Evolutionary conservation across 2,797 vertebrate genomes (phyloP).

Genomic region (Apogon hyalosoma): DNA sequence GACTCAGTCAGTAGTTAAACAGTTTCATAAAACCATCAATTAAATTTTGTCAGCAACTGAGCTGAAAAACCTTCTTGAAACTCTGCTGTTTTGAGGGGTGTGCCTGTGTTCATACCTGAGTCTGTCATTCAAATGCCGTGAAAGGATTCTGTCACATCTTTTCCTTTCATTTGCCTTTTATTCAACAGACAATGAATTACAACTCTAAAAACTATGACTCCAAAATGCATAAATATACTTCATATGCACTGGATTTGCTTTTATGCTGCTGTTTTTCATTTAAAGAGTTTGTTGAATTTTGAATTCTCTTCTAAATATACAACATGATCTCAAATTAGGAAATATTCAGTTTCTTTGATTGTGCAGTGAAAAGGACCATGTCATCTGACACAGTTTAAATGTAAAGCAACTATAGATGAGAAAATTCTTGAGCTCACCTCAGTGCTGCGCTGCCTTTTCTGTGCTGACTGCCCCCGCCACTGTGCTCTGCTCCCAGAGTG

Average conservation of each 20-base stretch:
- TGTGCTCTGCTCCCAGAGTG: conserved; percentile 48
- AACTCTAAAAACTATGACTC: neutral
- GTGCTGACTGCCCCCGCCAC: conserved; percentile 19
- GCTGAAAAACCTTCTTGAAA: neutral
- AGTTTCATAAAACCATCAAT: neutral
- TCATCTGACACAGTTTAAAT: neutral
- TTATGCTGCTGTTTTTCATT: neutral
- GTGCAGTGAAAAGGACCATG: neutral
- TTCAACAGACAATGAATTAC: neutral
- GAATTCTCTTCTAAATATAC: neutral
- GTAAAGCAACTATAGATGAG: conserved; percentile 2
- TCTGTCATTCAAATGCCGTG: neutral
- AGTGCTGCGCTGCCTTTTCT: conserved; percentile 34
- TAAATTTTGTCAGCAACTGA: neutral
- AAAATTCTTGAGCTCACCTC: conserved; percentile 63
- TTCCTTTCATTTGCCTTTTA: neutral
- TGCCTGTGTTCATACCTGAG: neutral
- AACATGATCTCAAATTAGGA: neutral
- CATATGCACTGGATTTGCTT: neutral
- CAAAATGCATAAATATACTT: neutral
- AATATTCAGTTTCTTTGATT: neutral
- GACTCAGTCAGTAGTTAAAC: neutral
- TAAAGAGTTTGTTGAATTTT: neutral
- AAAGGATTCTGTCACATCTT: neutral
- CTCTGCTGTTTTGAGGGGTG: neutral